These are phyloP conservation scores for Thamnophis elegans DNA, from an alignment of 2,797 vertebrate genomes.

Conservation along the genomic window DNA sequence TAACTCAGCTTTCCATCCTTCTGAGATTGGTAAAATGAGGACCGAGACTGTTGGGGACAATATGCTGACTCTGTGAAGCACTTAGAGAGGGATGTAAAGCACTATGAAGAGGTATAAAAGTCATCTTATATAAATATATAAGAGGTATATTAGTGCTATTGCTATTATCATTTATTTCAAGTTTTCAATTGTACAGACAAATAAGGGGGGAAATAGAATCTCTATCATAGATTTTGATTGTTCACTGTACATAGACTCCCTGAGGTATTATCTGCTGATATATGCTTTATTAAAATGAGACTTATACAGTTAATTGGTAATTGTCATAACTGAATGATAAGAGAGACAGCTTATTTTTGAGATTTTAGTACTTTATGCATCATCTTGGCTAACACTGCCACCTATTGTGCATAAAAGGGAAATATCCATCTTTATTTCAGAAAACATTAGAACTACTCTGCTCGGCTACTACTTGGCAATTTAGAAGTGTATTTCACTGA, in stretches of 20 bases:
- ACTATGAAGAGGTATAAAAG: no score
- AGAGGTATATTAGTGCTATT: no score
- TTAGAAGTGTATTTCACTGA: neutral
- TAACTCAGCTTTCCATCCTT: no score
- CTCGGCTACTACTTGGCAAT: no score
- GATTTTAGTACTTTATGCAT: conserved; percentile 29
- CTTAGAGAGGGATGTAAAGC: no score
- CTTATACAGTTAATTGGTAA: conserved; percentile 33
- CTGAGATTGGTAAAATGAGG: no score
- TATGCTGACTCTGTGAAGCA: no score
- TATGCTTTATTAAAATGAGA: conserved; percentile 52
- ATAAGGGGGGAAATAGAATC: neutral
- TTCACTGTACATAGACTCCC: neutral
- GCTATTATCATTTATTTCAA: neutral
- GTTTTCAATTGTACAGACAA: neutral
- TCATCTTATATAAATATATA: no score
- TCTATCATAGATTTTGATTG: neutral
- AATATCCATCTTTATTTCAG: conserved; percentile 14
- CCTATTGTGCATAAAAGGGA: conserved; percentile 39
- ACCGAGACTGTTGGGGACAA: no score
- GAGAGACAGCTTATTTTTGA: conserved; percentile 26
- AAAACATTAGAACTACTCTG: neutral
- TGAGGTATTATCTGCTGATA: conserved; percentile 27
- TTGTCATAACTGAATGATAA: conserved; percentile 40
- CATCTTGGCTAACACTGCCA: conserved; percentile 63